Conservation (phyloP, 2,797 vertebrate genomes). For the Enteromius mattozi region DNA sequence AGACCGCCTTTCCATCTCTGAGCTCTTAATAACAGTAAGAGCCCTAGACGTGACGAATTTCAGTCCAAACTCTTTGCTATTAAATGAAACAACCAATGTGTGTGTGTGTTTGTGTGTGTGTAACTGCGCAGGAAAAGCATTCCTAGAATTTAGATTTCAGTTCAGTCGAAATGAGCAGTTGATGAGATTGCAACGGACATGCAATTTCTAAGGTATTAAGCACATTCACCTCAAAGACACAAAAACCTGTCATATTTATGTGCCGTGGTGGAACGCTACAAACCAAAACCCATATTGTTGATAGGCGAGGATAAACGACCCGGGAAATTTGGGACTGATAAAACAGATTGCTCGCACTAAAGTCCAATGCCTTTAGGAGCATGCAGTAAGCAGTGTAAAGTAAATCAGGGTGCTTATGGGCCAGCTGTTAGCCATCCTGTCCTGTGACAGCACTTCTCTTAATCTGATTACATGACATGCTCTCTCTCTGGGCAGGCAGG, state of each 20-base stretch:
- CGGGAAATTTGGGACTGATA: constrained; percentile 45
- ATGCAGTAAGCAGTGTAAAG: constrained; percentile 22
- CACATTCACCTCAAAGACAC: neutral
- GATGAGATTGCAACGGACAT: constrained; percentile 31
- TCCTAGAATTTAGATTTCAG: constrained; percentile 24
- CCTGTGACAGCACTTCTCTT: constrained; percentile 72
- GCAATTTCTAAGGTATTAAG: constrained; percentile 13
- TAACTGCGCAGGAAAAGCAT: neutral
- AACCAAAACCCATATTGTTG: constrained; percentile 32
- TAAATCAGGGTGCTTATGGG: constrained; percentile 53
- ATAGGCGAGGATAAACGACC: constrained; percentile 22
- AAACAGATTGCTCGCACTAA: constrained; percentile 45
- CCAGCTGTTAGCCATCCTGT: constrained; percentile 68
- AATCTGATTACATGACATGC: constrained; percentile 74
- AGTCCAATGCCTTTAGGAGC: constrained; percentile 37
- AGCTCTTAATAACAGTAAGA: constrained; percentile 47
- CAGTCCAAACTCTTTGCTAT: neutral
- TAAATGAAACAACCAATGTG: neutral
- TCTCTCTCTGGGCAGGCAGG: constrained; percentile 51
- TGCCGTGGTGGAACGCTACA: neutral
- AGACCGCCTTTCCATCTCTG: constrained; percentile 44
- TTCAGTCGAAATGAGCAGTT: neutral
- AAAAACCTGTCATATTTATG: constrained; percentile 22
- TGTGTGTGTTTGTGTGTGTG: neutral
- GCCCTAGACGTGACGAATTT: constrained; percentile 25